phyloP scores from a whole-genome alignment of 2,888 invertebrate species.

The Melieria crassipennis region DNA sequence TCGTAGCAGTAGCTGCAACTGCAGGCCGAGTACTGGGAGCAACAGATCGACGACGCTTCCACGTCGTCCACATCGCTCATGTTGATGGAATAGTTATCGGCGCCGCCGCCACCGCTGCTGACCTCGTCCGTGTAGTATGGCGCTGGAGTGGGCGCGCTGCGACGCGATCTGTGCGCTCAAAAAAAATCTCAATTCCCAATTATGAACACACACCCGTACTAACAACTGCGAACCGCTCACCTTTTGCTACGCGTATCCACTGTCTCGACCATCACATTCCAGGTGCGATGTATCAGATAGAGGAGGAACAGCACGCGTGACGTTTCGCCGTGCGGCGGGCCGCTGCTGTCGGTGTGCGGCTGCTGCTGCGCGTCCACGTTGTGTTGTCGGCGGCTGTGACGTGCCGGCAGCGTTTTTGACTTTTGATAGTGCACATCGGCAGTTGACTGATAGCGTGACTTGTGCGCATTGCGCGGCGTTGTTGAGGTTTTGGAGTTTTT shows the following conservation, averaged over 20 bases:
- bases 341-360: neutral
- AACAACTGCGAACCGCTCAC: slow-evolving; percentile 48
- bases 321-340: slow-evolving; percentile 66
- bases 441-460: slow-evolving; percentile 28
- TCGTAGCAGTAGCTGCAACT: slow-evolving; percentile 72
- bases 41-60: slow-evolving; percentile 66
- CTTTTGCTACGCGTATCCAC: slow-evolving; percentile 69
- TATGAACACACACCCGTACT: neutral
- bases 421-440: slow-evolving; percentile 17
- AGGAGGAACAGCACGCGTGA: slow-evolving; percentile 73
- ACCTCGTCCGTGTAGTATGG: slow-evolving; percentile 45
- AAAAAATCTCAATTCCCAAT: slow-evolving; percentile 12
- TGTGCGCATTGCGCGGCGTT: slow-evolving; percentile 12
- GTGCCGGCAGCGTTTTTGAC: slow-evolving; percentile 58
- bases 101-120: slow-evolving; percentile 41
- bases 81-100: slow-evolving; percentile 54
- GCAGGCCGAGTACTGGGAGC: slow-evolving; percentile 71
- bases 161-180: slow-evolving; percentile 46
- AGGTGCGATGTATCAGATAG: slow-evolving; percentile 76
- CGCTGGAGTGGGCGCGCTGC: slow-evolving; percentile 43
- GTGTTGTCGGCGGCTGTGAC: slow-evolving; percentile 40
- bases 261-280: slow-evolving; percentile 74
- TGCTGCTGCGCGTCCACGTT: slow-evolving; percentile 4
- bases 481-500: slow-evolving; percentile 24
- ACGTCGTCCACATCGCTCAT: slow-evolving; percentile 52